These are phyloP conservation scores for Emydocephalus ijimae DNA, from an alignment of 2,113 vertebrate genomes.

Conservation along the genomic window DNA sequence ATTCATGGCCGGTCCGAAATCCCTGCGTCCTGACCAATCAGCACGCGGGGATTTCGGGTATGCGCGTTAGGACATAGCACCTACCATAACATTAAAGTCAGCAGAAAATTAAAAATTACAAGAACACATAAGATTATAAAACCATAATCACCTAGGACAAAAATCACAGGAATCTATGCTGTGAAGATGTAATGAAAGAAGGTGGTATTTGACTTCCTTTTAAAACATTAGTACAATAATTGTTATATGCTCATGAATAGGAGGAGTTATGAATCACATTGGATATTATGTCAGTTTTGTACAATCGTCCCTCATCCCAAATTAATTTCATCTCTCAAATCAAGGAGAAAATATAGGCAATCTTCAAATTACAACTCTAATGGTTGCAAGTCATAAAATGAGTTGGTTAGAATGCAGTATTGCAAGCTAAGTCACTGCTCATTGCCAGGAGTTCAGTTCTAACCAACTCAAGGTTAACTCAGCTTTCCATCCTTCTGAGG, in stretches of 20 bases:
- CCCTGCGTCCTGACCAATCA: too few relatives aligned
- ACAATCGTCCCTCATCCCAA: not conserved
- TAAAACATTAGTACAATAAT: not conserved
- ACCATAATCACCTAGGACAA: not conserved
- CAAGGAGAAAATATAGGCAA: not conserved
- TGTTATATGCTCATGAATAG: not conserved
- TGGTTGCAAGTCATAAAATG: not conserved
- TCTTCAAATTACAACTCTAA: not conserved
- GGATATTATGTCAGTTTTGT: not conserved
- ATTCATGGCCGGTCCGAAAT: too few relatives aligned
- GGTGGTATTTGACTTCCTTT: not conserved
- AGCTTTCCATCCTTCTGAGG: not conserved
- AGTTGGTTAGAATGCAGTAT: not conserved
- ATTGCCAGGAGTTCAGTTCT: not conserved
- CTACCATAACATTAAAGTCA: not conserved
- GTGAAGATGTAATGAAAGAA: not conserved
- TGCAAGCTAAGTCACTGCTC: not conserved
- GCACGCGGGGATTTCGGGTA: too few relatives aligned
- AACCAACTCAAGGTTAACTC: not conserved
- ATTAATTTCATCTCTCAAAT: not conserved
- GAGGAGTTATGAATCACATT: not conserved
- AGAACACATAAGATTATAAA: not conserved
- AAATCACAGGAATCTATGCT: not conserved
- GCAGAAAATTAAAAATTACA: not conserved
- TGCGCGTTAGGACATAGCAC: too few relatives aligned